Evolutionary conservation across 1,140 invertebrate genomes (phyloP).

Genomic region (Euwallacea similis): DNA sequence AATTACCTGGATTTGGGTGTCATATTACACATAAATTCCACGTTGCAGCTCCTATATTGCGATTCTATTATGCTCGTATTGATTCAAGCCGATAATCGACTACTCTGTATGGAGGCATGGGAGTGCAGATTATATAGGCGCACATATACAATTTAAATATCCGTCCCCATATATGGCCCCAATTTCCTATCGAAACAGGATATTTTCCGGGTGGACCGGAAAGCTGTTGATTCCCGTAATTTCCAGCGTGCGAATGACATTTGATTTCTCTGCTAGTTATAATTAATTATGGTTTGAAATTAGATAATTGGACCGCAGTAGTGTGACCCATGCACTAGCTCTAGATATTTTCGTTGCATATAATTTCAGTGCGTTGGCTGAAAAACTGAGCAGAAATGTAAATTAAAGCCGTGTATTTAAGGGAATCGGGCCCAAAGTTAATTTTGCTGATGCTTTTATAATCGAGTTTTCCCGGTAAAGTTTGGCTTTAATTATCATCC

Average conservation of each 20-base stretch:
- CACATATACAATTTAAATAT: slow-evolving; percentile 13
- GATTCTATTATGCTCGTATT: slow-evolving; percentile 6
- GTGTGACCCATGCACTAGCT: too few species aligned
- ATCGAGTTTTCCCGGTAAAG: slow-evolving; percentile 10
- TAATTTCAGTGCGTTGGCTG: too few species aligned
- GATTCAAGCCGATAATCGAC: slow-evolving; percentile 6
- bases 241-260: too few species aligned
- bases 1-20: too few species aligned
- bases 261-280: too few species aligned
- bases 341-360: too few species aligned
- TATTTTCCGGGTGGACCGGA: neutral
- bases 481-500: slow-evolving; percentile 11
- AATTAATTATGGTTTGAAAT: too few species aligned
- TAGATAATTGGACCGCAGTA: too few species aligned
- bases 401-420: slow-evolving; percentile 13
- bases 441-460: slow-evolving; percentile 18
- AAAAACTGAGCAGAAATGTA: neutral
- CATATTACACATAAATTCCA: too few species aligned
- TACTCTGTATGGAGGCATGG: neutral
- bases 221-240: neutral
- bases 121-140: neutral
- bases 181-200: slow-evolving; percentile 11
- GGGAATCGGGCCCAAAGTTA: slow-evolving; percentile 4
- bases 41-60: neutral
- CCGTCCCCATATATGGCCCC: slow-evolving; percentile 1